Conservation (phyloP, 2,888 invertebrate species). For the Troides oblongomaculatus region DNA sequence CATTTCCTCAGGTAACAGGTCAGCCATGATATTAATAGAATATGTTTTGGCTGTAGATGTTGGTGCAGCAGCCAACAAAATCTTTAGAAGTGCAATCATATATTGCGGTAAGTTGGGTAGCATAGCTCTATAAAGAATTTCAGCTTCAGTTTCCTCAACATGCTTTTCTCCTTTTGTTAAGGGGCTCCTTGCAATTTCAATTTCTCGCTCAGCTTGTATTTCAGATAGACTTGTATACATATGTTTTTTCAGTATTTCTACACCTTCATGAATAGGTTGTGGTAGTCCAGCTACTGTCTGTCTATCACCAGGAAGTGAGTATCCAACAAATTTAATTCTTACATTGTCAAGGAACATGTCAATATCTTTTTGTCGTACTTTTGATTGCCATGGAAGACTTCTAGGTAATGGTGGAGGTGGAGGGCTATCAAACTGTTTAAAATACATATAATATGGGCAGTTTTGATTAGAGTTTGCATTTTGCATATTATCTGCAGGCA, state of each 20-base stretch:
- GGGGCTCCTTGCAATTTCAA: conserved; percentile 94
- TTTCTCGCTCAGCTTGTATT: conserved; percentile 93
- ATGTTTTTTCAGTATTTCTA: conserved; percentile 93
- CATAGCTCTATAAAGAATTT: conserved; percentile 95
- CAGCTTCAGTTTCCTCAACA: conserved; percentile 89
- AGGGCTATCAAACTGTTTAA: conserved; percentile 70
- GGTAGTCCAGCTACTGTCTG: conserved; percentile 96
- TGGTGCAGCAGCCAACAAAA: conserved; percentile 97
- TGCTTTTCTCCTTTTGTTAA: conserved; percentile 91
- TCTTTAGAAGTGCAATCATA: conserved; percentile 97
- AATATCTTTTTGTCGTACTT: conserved; percentile 96
- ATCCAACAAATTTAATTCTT: conserved; percentile 97
- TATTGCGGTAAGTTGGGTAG: conserved; percentile 97
- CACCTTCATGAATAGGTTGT: conserved; percentile 97
- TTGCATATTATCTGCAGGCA: conserved; percentile 62
- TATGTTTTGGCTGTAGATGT: conserved; percentile 99
- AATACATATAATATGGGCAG: conserved; percentile 68
- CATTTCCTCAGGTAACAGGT: conserved; percentile 98
- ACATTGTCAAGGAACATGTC: conserved; percentile 95
- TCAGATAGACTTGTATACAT: conserved; percentile 96
- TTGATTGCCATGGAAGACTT: conserved; percentile 97
- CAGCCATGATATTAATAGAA: conserved; percentile 98
- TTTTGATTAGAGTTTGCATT: conserved; percentile 60
- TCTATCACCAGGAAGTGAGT: conserved; percentile 91
- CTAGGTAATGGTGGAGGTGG: conserved; percentile 71